Evolutionary conservation across 2,797 vertebrate species (phyloP), one percentile per base, ranked within the genome.

Genomic region (Euthynnus affinis): DNA sequence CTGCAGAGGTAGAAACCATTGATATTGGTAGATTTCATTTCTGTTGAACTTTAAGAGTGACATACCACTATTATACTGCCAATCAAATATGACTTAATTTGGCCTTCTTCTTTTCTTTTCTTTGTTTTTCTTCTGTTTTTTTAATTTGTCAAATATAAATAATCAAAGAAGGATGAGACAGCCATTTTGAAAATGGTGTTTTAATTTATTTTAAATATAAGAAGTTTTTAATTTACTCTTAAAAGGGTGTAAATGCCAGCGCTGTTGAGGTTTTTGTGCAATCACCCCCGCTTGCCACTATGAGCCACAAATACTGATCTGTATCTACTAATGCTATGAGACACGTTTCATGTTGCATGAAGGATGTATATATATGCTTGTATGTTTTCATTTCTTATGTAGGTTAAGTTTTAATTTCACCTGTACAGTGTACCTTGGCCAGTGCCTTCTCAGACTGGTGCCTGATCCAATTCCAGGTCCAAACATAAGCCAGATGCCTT

Each of bases 291-390:
- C 89, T 92, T 91, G 92, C 90, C 91, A 88, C 91, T 91, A 92
- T 88, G 88, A 92, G 91, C 91, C 90, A 93, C 85, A 75, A 83
- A 92, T 88, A 89, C 82, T 86, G n/a, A n/a, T n/a, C n/a, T n/a
- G 70, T 89, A 84, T 73, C 73, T 76, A 71, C 77, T 80, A 85
- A 88, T 75, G 69, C 86, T 81, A 69, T 63, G 73, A 77, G 75
- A 88, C 62, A 58, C 69, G 80, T 85, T 85, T 79, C 63, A 76
- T 86, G 66, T 75, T 84, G 66, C 46, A 66, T 87, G 84, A 93
- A 92, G 87, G 84, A 78, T 80, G 48, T 83, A 61, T 69, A 61
- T 76, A 63, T 81, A 68, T 70, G 77, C 67, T 60, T 53, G 55
- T 71, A 40, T 78, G 75, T 74, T 80, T 84, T 75, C 66, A 57